Evolutionary conservation across 2,797 vertebrate genomes (phyloP), one percentile per base, ranked within the genome.

Genomic region (Cossypha polioptera): DNA sequence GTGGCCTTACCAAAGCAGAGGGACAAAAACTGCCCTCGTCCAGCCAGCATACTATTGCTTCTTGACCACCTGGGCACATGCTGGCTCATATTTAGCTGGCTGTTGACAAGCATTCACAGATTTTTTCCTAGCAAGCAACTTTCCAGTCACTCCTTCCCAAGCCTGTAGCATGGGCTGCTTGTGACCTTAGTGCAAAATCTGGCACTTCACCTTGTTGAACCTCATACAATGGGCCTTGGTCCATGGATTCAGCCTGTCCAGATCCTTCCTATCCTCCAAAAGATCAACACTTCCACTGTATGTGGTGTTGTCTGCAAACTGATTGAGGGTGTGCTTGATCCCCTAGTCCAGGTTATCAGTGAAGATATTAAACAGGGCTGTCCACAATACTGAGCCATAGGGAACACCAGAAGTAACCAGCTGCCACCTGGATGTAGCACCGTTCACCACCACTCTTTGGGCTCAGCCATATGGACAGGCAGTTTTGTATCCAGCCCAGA

Each of bases 201-300:
- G 12, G 2, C 26, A 36, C 5, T 36, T 68, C 22, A 42, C 11
- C 6, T 20, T 36, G 4, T 24, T 48, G 42, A 43, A 21, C 7
- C 0, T 48, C 33, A 42, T n/a, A 10, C 17, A 47, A 4, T 4
- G 35, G 29, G 33, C 61, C 25, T 48, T 1, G 0, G 31, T 42
- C 31, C 26, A 55, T 55, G 40, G 22, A 61, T 28, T 11, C 22
- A 54, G 19, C 21, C 35, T n/a, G 20, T 68, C 12, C 26, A 54
- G 40, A 61, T 54, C 31, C 47, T 42, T 48, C 18, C 11, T 42
- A 19, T 33, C 35, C 10, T 75, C 40, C 62, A 36, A 24, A 67
- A 61, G 10, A 7, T 31, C 25, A 54, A 10, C 31, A 28, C 2
- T 61, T 31, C 26, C 16, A 17, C 11, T 26, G 16, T 48, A 2